Evolutionary conservation across 2,113 vertebrate genomes (phyloP), one percentile per base, ranked within the genome.

Genomic region (Plecturocebus donacophilus): DNA sequence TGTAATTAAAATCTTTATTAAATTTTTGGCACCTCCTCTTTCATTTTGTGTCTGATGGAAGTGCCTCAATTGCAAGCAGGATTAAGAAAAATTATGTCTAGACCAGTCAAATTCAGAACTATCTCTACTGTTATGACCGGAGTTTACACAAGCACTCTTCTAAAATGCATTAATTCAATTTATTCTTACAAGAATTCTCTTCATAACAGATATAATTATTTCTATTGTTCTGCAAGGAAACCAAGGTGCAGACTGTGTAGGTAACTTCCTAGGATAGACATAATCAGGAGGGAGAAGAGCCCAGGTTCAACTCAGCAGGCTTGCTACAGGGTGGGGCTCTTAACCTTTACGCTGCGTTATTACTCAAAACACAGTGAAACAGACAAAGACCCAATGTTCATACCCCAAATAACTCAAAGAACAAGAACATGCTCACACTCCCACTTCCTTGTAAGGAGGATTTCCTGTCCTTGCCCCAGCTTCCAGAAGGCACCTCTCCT

Each of bases 261-360:
- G 20, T 40, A 25, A 21, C 3, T 40, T 54, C 16, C 32, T n/a
- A 86, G 35, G 5, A 58, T 45, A 30, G 4, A 64, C 4, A 25
- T 14, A n/a, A 4, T 3, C 27, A 79, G 5, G 8, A 45, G 45
- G 30, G 19, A 0, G 13, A 21, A 87, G 0, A 12, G 2, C 16
- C 17, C 23, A 35, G 17, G 61, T 56, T n/a, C 12, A 58, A 3
- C 10, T 30, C 17, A 32, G 54, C 3, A 68, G 73, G 7, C 25
- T 45, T 16, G 66, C 42, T 30, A 0, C 9, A 21, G 12, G 25
- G 9, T 3, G 4, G 0, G 3, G 5, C 13, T 58, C 4, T 71
- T 30, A 21, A 9, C 14, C 10, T 8, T 3, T 16, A 10, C 9
- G 1, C 2, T 21, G 3, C 2, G 7, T 8, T 49, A 16, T 1